Base-by-base conservation (phyloP, 2,888 invertebrate genomes). In the Heliconius aoede region DNA sequence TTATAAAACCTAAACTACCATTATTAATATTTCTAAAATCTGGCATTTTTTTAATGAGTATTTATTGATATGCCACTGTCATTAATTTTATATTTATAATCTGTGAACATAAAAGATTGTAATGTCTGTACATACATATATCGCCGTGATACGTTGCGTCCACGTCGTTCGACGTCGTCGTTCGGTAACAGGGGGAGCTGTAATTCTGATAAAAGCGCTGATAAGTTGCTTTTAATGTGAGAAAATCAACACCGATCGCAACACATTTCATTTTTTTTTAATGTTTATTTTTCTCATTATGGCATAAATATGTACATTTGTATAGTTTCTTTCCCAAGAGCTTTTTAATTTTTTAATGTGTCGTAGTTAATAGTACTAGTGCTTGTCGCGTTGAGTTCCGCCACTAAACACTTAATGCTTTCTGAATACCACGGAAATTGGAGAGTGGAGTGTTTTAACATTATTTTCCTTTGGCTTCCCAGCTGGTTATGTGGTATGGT, bases 201-300 rank as follows among this genome's bases (percentile, higher is more conserved):
- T 84, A 82, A 86, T 81, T 80, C 82, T 79, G 85, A 85, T 87
- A 84, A 84, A 85, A 84, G 85, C 83, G 81, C 81, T 83, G 86
- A 87, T 89, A 87, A 86, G 82, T 82, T 80, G 80, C 74, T 82
- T 83, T 79, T 89, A 86, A 89, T 90, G 88, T 90, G 89, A 84
- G 89, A 89, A 89, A 85, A 84, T 85, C 78, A 82, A 84, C 82
- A 80, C 71, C 18, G 64, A 78, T 74, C 58, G 69, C 62, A 18
- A n/a, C 68, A 71, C 65, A 65, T 40, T 61, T 28, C 8, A 55
- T 15, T 55, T 69, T 67, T 69, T 67, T 78, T 61, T 18, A 8
- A 58, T 73, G 36, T 62, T 75, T 68, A 9, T 24, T 73, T 55
- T 55, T 46, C 26, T 68, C 1, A 30, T 65, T 76, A 58, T 65